phyloP scores from a whole-genome alignment of 2,113 vertebrate genomes.

The Brachypteracias leptosomus region DNA sequence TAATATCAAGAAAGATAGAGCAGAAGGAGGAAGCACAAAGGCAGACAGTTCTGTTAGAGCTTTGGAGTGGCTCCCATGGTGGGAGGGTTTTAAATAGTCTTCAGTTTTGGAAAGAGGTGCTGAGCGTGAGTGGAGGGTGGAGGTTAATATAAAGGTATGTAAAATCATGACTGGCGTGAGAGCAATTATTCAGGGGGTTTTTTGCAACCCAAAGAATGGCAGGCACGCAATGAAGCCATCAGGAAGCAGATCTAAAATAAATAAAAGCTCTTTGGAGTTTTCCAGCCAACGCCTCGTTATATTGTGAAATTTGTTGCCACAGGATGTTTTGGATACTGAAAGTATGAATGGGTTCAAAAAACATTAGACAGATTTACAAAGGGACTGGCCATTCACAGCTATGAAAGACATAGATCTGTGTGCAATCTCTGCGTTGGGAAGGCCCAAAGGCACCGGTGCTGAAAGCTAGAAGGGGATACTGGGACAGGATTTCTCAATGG shows the following conservation, averaged over 20 bases:
- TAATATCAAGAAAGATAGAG: neutral
- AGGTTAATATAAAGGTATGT: conserved; percentile 38
- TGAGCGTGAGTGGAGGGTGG: neutral
- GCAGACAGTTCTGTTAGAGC: neutral
- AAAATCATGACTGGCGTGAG: neutral
- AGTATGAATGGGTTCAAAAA: conserved; percentile 58
- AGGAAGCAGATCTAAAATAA: conserved; percentile 68
- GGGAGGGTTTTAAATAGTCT: neutral
- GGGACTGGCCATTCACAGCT: neutral
- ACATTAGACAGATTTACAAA: conserved; percentile 30
- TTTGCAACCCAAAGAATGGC: neutral
- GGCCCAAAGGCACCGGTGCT: conserved; percentile 33
- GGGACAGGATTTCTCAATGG: conserved; percentile 35
- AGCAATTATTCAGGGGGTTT: neutral
- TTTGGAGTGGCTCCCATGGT: neutral
- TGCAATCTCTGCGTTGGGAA: neutral
- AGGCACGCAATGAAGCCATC: neutral
- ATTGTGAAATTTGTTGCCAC: conserved; percentile 67
- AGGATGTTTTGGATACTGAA: conserved; percentile 65
- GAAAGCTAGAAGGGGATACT: neutral
- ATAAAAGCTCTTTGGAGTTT: conserved; percentile 58
- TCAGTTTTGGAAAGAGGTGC: conserved; percentile 1
- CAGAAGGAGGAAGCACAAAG: neutral
- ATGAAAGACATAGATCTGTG: neutral
- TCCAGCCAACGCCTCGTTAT: conserved; percentile 56